Evolutionary conservation across 2,113 vertebrate genomes (phyloP), one percentile per base, ranked within the genome.

Genomic region (Caloenas nicobarica): DNA sequence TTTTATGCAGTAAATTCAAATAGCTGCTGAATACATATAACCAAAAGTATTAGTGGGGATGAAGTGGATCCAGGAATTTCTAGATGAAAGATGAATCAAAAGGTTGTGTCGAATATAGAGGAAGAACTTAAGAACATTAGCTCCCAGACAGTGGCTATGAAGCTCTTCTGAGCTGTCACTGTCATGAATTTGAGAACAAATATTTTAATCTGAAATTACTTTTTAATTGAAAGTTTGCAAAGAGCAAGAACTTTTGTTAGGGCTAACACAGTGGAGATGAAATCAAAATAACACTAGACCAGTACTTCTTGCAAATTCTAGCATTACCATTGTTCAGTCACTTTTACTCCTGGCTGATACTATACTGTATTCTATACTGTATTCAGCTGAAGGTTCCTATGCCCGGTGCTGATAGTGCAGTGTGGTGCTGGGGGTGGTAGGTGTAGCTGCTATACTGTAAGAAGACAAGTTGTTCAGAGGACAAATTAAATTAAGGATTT

Each of bases 381-480:
- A 23, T 61, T 46, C 44, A 58, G 62, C 22, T 9, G 68, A 34
- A 62, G 51, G 23, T 40, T 17, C 9, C 64, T 58, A 3, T 38
- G 14, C 10, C 19, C 11, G 5, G 23, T 82, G 42, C 26, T 57
- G 50, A n/a, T 10, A 68, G 34, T 48, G 84, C 80, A 94, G 38
- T 69, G 72, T 29, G 36, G 24, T 48, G 26, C 36, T 81, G 71
- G 74, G 69, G 13, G 70, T 89, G 83, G 26, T 34, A 90, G 85
- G 76, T 65, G 79, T 94, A 91, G 91, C 89, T 95, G 68, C 93
- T 93, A 60, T 46, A 65, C 64, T 79, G 36, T 70, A 42, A 53
- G 54, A 90, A 50, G 54, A 34, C 9, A 85, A n/a, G 10, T 28
- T 81, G 31, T 51, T 82, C 58, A 80, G 70, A 82, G 68, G 28